These are phyloP conservation scores for Ptilonorhynchus violaceus DNA, from an alignment of 2,113 vertebrate genomes.

Conservation along the genomic window DNA sequence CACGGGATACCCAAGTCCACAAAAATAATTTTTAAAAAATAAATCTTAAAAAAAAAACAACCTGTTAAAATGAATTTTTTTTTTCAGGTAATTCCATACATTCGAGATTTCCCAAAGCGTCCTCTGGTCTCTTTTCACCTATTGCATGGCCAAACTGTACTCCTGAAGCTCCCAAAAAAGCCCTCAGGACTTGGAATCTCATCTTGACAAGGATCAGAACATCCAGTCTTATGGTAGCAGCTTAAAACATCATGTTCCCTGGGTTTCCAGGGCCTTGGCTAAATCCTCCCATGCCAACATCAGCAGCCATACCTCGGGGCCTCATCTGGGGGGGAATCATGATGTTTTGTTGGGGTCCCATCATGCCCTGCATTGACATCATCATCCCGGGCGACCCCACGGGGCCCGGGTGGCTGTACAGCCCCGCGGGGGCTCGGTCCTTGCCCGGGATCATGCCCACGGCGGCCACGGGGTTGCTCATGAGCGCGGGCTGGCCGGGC, in stretches of 20 bases:
- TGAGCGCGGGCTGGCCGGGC: conserved; percentile 85
- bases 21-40: conserved; percentile 87
- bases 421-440: conserved; percentile 82
- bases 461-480: conserved; percentile 81
- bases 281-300: conserved; percentile 96
- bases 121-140: conserved; percentile 78
- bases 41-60: conserved; percentile 85
- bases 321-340: conserved; percentile 98
- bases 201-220: conserved; percentile 74
- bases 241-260: conserved; percentile 98
- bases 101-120: conserved; percentile 78
- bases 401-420: conserved; percentile 91
- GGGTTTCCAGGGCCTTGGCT: conserved; percentile 96
- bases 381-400: conserved; percentile 98
- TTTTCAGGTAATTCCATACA: conserved; percentile 82
- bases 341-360: conserved; percentile 98
- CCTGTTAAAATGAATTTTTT: conserved; percentile 81
- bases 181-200: conserved; percentile 79
- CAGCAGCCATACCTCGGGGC: conserved; percentile 89
- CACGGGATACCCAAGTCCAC: conserved; percentile 81
- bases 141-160: conserved; percentile 77
- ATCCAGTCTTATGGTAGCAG: conserved; percentile 81
- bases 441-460: conserved; percentile 94
- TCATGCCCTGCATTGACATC: conserved; percentile 99
- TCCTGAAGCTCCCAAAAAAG: conserved; percentile 71